Evolutionary conservation across 1,140 invertebrate species (phyloP), one percentile per base, ranked within the genome.

Genomic region (Papilio xuthus): DNA sequence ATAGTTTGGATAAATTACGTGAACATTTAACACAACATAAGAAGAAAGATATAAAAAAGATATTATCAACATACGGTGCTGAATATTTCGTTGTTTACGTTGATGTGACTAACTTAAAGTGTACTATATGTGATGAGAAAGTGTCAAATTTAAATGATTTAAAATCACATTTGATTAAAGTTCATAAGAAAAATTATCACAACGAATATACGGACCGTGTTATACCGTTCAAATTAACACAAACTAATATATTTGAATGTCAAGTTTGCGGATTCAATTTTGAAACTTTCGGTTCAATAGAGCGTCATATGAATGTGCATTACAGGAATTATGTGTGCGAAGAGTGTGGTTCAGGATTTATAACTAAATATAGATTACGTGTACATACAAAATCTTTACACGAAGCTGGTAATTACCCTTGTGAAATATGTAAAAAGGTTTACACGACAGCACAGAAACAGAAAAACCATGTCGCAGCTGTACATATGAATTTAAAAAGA

Each of bases 301-400:
- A 93, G 53, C 44, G 92, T 0, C 92, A 93, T 76, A 93, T 93
- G 92, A 93, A 93, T 32, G 85, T 89, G 0, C 92, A 93, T 78
- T 93, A 85, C 44, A 88, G 92, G 56, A 93, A 93, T 42, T 92
- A 92, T 37, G 91, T 93, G 0, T 93, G 92, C 78, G 89, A 88
- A 9, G 90, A 92, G 13, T 93, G 92, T 28, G 92, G 92, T 0
- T 86, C 90, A 0, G 92, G 92, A 1, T 93, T 92, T 53, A 87
- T 92, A 0, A 93, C 91, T 0, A 76, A 76, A 60, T 76, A 76
- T 18, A 76, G 92, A 12, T 72, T 93, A n/a, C 92, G 92, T 81
- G 91, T 92, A 0, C 92, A 93, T 28, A 80, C 83, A 32, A 75
- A 75, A 56, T 75, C 73, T 0, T 18, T 75, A 88, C 92, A 93